phyloP scores from a whole-genome alignment of 2,797 vertebrate species.

The Sebastiscus albofasciatus region DNA sequence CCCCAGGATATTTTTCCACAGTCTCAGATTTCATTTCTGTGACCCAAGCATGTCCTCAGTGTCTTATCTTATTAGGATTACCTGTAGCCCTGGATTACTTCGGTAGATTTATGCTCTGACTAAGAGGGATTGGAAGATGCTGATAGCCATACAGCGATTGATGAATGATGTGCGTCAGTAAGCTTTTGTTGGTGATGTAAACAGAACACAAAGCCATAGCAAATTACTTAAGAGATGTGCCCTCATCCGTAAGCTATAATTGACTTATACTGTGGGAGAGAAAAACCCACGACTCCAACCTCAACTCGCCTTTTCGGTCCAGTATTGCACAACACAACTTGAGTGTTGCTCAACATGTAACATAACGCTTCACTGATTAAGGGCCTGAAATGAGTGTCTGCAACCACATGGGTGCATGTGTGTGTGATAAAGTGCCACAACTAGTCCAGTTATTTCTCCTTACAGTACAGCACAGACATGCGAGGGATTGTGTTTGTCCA shows the following conservation, averaged over 20 bases:
- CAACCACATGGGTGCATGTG: not conserved
- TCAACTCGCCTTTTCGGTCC: not conserved
- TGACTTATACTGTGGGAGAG: constrained; percentile 10
- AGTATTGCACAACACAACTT: constrained; percentile 18
- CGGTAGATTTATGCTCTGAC: constrained; percentile 27
- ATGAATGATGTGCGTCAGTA: constrained; percentile 61
- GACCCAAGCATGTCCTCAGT: constrained; percentile 8
- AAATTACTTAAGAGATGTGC: constrained; percentile 15
- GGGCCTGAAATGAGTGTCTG: not conserved
- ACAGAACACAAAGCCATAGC: constrained; percentile 31
- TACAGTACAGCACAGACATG: constrained; percentile 79
- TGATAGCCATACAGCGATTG: constrained; percentile 32
- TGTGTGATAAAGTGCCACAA: constrained; percentile 8
- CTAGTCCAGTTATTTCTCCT: constrained; percentile 5
- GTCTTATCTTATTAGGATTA: constrained; percentile 35
- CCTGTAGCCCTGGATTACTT: constrained; percentile 46
- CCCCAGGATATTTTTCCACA: not conserved
- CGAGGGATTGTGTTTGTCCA: constrained; percentile 69
- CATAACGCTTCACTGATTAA: not conserved
- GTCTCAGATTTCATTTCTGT: constrained; percentile 23
- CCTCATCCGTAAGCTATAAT: constrained; percentile 3
- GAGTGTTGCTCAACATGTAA: not conserved
- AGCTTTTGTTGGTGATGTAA: constrained; percentile 43
- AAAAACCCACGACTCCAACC: not conserved
- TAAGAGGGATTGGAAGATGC: constrained; percentile 56